These are phyloP conservation scores for Oncorhynchus kisutch DNA, from an alignment of 2,113 vertebrate species.

Conservation along the genomic window DNA sequence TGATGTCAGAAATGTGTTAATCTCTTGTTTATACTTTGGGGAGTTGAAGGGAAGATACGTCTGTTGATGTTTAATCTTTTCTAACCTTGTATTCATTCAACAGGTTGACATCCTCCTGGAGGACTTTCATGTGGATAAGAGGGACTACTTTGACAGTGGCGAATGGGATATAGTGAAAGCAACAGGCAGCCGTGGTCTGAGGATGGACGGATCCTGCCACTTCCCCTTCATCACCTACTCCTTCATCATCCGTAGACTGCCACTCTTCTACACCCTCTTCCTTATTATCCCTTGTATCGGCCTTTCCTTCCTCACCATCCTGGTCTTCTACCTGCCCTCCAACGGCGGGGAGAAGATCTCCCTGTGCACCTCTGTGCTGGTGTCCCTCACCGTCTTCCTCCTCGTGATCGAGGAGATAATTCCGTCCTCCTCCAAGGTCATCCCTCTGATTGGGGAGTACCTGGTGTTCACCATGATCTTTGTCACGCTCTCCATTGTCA, in stretches of 20 bases:
- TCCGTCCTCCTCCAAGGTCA: constrained; percentile 94
- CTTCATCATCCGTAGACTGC: constrained; percentile 89
- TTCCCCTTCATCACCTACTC: constrained; percentile 93
- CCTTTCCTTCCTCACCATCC: constrained; percentile 91
- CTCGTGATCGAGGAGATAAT: constrained; percentile 98
- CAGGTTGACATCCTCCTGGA: constrained; percentile 88
- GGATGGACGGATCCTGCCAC: constrained; percentile 81
- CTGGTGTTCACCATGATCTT: constrained; percentile 98
- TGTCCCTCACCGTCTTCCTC: constrained; percentile 94
- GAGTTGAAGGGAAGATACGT: background rate
- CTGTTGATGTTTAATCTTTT: background rate
- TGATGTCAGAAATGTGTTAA: background rate
- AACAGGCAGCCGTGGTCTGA: constrained; percentile 82
- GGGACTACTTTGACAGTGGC: constrained; percentile 94
- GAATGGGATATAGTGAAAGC: constrained; percentile 96
- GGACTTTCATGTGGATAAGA: constrained; percentile 89
- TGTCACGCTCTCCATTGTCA: constrained; percentile 91
- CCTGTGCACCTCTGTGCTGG: constrained; percentile 93
- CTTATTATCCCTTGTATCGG: constrained; percentile 95
- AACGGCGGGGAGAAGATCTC: constrained; percentile 93
- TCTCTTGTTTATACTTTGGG: background rate
- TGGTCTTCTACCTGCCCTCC: constrained; percentile 95
- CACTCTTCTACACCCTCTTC: constrained; percentile 95
- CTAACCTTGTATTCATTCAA: background rate
- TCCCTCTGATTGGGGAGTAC: constrained; percentile 95